Evolutionary conservation across 2,113 vertebrate genomes (phyloP).

Genomic region (Cepphus grylle): DNA sequence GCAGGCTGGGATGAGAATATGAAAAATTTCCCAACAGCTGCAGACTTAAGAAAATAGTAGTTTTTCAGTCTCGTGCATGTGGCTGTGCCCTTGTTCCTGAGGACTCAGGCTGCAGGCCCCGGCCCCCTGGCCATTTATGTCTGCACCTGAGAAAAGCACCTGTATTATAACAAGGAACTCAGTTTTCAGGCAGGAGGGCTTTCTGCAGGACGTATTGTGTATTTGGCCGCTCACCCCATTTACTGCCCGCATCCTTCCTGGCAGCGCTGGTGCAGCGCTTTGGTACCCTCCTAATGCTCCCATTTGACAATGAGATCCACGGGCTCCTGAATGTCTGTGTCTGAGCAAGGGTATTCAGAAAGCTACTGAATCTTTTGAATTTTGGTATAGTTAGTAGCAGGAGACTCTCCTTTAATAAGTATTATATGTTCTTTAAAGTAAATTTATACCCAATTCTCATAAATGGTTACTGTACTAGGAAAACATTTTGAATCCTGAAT

Average conservation of each 20-base stretch:
- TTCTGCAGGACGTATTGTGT: not conserved
- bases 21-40: not conserved
- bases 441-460: not conserved
- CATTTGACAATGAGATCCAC: not conserved
- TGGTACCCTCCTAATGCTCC: not conserved
- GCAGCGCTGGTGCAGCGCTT: not conserved
- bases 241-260: not conserved
- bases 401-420: not conserved
- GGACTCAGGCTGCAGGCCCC: not conserved
- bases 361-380: not conserved
- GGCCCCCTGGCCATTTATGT: rapidly evolving
- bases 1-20: not conserved
- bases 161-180: not conserved
- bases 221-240: not conserved
- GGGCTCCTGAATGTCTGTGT: not conserved
- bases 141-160: not conserved
- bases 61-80: not conserved
- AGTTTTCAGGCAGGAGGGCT: not conserved
- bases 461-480: not conserved
- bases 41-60: not conserved
- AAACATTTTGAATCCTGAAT: not conserved
- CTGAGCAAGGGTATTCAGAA: not conserved
- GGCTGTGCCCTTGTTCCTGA: not conserved
- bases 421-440: not conserved
- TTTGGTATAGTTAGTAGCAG: not conserved